Conservation (phyloP, 2,113 vertebrate genomes). For the Corvus moneduloides region DNA sequence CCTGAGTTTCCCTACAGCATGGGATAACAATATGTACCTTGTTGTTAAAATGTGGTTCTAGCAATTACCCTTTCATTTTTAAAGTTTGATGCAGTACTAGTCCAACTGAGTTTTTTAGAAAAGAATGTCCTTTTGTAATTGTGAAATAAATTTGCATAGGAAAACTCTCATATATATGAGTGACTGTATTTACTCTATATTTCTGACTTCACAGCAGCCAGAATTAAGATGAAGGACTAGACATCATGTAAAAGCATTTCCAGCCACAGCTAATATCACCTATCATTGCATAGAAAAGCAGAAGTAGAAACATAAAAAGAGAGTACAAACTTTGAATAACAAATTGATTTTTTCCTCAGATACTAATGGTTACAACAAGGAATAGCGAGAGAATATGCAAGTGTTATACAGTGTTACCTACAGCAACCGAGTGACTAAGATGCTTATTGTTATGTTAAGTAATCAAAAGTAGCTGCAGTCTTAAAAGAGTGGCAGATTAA, state of each 20-base stretch:
- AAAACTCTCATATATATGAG: neutral
- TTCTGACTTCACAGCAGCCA: neutral
- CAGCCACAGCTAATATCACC: neutral
- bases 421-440: slow-evolving; percentile 26
- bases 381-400: neutral
- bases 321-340: neutral
- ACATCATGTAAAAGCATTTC: neutral
- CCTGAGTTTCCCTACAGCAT: neutral
- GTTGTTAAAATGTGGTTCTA: neutral
- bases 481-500: slow-evolving; percentile 31
- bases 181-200: neutral
- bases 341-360: neutral
- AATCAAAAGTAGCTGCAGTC: slow-evolving; percentile 26
- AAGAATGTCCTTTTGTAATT: neutral
- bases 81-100: neutral
- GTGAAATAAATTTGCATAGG: neutral
- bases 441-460: slow-evolving; percentile 46
- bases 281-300: neutral
- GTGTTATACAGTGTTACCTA: neutral
- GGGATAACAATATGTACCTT: neutral
- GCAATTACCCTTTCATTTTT: neutral
- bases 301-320: neutral
- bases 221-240: neutral
- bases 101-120: neutral
- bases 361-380: neutral